Evolutionary conservation across 1,140 invertebrate genomes (phyloP), one percentile per base, ranked within the genome.

Genomic region (Luehdorfia chinensis): DNA sequence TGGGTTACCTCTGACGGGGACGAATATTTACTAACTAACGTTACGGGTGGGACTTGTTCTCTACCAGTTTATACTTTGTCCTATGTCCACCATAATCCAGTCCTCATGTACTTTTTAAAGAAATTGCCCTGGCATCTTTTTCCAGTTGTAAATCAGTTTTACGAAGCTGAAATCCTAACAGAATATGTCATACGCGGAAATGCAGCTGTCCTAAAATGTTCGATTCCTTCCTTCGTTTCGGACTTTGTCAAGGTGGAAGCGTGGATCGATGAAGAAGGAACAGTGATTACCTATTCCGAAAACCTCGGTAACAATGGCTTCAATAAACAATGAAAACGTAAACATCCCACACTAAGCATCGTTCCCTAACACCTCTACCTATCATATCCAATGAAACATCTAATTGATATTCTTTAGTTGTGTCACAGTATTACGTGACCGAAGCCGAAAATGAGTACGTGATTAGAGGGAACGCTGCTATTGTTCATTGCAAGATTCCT

Each of bases 381-480:
- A 50, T 61, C 66, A 61, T 59, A 71, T 63, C 59, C 58, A 65
- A 51, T 21, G 59, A 57, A 67, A 54, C 50, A 39, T 53, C 64
- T 75, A 62, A 69, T 78, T 74, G 57, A 61, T 77, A 79, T 84
- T 77, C 80, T 71, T 65, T 89, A 96, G 94, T 95, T 87, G 94
- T 95, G 64, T 92, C 93, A 63, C 94, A 95, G 89, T 92, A 91
- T 84, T 97, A 95, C 88, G 92, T 95, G 78, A 95, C 95, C 56
- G 94, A 96, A 87, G 93, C 95, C 55, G 95, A 96, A 88, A 96
- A 97, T 85, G 95, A 97, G 68, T 98, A 97, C 88, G 95, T 97
- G 37, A 97, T 97, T 71, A 91, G 93, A 68, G 96, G 95, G 39
- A 97, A 97, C 88, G 92, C 94, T 37, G 96, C 94, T 45, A 92